Conservation (phyloP, 2,113 vertebrate genomes). For the Chloropsis hardwickii region DNA sequence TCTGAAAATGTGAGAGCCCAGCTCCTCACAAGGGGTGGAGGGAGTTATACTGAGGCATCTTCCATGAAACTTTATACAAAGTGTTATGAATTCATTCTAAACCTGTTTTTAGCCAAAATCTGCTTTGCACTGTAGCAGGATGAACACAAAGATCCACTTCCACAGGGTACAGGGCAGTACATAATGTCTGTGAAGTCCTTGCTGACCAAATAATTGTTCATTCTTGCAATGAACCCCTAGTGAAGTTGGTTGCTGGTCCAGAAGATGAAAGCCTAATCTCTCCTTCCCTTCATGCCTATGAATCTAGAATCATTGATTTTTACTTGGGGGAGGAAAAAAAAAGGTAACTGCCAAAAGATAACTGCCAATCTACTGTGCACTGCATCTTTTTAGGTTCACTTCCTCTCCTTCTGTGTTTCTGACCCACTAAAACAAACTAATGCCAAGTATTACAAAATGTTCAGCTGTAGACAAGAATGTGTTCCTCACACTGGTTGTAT, state of each 20-base stretch:
- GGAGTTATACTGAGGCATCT: background rate
- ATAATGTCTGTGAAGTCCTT: background rate
- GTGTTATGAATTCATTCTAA: background rate
- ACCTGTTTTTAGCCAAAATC: background rate
- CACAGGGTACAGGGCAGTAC: background rate
- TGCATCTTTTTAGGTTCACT: background rate
- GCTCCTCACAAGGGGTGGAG: background rate
- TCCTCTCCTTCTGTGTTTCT: background rate
- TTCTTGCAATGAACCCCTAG: background rate
- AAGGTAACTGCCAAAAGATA: background rate
- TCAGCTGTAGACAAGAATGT: background rate
- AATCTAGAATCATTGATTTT: background rate
- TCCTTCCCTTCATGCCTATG: background rate
- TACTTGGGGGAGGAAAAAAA: background rate
- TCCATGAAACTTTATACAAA: background rate
- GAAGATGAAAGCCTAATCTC: background rate
- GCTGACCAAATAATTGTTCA: background rate
- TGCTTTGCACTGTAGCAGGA: accelerated
- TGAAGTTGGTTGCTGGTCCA: background rate
- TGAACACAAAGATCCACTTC: background rate
- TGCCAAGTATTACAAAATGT: background rate
- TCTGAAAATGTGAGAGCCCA: background rate
- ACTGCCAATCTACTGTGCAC: background rate
- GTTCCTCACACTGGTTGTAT: background rate
- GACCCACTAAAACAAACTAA: background rate